A percentile compares a stretch with the other conserved stretches of the same genome.
These are phyloP conservation scores for Aporrectodea caliginosa DNA, from an alignment of 1,140 invertebrate genomes.

Conservation along the genomic window DNA sequence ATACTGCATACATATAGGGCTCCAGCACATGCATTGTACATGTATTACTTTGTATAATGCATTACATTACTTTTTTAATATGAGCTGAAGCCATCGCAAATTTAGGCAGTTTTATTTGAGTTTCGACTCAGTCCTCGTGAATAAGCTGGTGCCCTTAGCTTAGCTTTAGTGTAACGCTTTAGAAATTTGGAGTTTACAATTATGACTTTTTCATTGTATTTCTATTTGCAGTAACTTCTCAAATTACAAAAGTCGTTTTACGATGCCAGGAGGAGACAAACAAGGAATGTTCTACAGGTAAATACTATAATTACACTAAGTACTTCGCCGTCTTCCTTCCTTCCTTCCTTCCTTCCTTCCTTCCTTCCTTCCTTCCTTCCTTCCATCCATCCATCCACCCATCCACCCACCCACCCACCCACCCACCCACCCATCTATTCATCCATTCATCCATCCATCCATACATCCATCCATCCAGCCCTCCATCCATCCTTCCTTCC, in stretches of 20 bases:
- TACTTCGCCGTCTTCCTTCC: not conserved
- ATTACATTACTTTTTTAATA: not conserved
- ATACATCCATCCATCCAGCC: too few relatives aligned
- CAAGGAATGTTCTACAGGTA: constrained; percentile 80
- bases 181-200: too few relatives aligned
- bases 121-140: not conserved
- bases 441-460: too few relatives aligned
- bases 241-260: constrained; percentile 78
- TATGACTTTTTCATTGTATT: not conserved
- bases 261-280: constrained; percentile 72
- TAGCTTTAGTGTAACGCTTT: too few relatives aligned
- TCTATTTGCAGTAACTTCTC: constrained; percentile 74
- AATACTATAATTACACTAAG: not conserved
- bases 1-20: not conserved
- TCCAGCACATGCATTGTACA: not conserved
- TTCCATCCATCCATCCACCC: too few relatives aligned
- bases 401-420: not conserved
- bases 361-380: too few relatives aligned
- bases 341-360: too few relatives aligned
- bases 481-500: too few relatives aligned
- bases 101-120: not conserved
- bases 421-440: not conserved
- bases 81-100: not conserved
- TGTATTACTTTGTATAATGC: not conserved
- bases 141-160: too few relatives aligned